Evolutionary conservation across 2,113 vertebrate genomes (phyloP), one percentile per base, ranked within the genome.

Genomic region (Epinephelus moara): DNA sequence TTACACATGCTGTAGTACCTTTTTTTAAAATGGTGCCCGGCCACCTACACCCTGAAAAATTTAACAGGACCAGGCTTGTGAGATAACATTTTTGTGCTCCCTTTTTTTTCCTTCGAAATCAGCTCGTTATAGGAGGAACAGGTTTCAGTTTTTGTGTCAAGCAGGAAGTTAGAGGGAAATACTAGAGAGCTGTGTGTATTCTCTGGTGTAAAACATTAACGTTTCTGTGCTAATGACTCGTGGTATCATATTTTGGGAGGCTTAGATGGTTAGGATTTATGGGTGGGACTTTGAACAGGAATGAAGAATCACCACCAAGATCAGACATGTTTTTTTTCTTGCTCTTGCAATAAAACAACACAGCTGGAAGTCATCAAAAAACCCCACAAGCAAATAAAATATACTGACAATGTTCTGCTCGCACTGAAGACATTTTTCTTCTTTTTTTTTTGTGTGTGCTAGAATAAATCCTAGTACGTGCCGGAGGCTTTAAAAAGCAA

Each of bases 331-430:
- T 42, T 60, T 59, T 30, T 8, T 42, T 42, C 8, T 37, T 18
- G 9, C 40, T 57, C 4, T 45, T 80, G 68, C 63, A 70, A 74
- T 85, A n/a, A 72, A 83, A 73, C 18, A 73, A 49, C 67, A 66
- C 63, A 63, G 72, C 76, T 70, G 70, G 64, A 76, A 42, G 12
- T 78, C 33, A 64, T 83, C 6, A 21, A 52, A 84, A 47, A 40
- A 1, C 17, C 17, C 52, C 57, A 57, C 19, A 52, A 27, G 9
- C 45, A 78, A 49, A 27, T 64, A 0, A 53, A 49, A 74, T 78
- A 19, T 21, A 49, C 68, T 53, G 42, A 37, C n/a, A 57, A 21
- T 49, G 55, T 70, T 76, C 27, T 59, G 12, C 13, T 60, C 40
- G 50, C 12, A 10, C 52, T 37, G 47, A 45, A 19, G 11, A 25